Evolutionary conservation across 2,888 invertebrate genomes (phyloP), one percentile per base, ranked within the genome.

Genomic region (Tetragonula carbonaria): DNA sequence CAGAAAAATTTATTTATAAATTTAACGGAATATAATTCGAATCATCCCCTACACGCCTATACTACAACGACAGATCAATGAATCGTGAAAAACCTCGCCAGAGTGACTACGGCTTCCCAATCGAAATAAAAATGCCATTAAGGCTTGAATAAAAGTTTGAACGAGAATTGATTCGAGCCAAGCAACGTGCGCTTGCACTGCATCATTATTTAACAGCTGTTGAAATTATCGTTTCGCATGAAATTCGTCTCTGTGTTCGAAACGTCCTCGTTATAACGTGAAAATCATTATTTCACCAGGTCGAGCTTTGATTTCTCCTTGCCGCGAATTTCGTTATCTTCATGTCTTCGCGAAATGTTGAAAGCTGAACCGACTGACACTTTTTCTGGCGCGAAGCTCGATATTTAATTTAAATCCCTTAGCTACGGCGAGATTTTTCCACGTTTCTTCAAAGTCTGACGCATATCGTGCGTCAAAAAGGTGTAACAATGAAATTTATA

Each of bases 181-280:
- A 81, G 81, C 78, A 68, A 53, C 53, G 72, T 55, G 72, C 62
- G 66, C 51, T 28, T 28, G 73, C 63, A 81, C 78, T 78, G 33
- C 67, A 45, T 72, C 78, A 78, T 78, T 81, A 81, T 78, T 81
- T 55, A 14, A 55, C 55, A n/a, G 62, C 72, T 50, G 55, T 81
- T 81, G 73, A 55, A 78, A 78, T 62, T 78, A 11, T 78, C 78
- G 73, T 73, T 78, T 77, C 51, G 80, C 57, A 59, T 67, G 67
- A 77, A 80, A 77, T 77, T 80, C 66, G 77, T 66, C 33, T 38
- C 23, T 21, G 57, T 59, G 62, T 72, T 72, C 51, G 50, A 66
- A 53, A 67, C 45, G 65, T 28, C 28, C 55, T 78, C 72, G 45
- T 73, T 68, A 63, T 14, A 72, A 78, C 53, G 28, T 51, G 65